Conservation (phyloP, 2,888 invertebrate species). For the Stratiomys singularior region DNA sequence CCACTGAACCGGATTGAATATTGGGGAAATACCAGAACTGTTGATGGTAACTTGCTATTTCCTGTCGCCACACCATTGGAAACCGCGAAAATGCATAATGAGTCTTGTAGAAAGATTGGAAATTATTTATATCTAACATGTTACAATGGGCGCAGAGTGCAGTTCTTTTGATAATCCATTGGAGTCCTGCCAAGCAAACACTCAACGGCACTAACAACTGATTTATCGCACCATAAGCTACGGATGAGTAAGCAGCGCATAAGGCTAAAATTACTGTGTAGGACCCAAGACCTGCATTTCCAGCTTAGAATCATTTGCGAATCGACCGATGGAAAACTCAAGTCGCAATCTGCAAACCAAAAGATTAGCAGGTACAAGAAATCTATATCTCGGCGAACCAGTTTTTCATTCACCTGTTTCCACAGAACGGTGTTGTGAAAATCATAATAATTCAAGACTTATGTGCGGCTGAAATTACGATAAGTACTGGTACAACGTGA, state of each 20-base stretch:
- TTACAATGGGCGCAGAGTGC: no score
- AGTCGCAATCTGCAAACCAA: conserved; percentile 7
- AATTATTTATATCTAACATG: no score
- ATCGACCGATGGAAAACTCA: no score
- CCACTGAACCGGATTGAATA: conserved; percentile 5
- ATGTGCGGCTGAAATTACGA: not conserved
- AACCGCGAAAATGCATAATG: not conserved
- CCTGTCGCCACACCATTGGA: not conserved
- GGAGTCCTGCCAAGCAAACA: no score
- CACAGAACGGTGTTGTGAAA: not conserved
- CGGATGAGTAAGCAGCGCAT: no score
- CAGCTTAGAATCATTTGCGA: no score
- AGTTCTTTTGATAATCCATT: no score
- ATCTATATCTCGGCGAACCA: conserved; percentile 5
- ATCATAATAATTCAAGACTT: not conserved
- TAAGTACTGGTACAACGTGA: not conserved
- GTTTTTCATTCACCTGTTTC: conserved; percentile 20
- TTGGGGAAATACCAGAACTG: not conserved
- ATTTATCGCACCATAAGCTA: no score
- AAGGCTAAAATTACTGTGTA: no score
- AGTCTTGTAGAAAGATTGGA: no score
- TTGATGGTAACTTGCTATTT: not conserved
- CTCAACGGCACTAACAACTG: no score
- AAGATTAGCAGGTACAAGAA: not conserved
- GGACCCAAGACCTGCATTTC: no score